Percentiles rank a stretch among this genome's conserved stretches.
Evolutionary conservation across 2,113 vertebrate genomes (phyloP).

Genomic region (Gymnogyps californianus): DNA sequence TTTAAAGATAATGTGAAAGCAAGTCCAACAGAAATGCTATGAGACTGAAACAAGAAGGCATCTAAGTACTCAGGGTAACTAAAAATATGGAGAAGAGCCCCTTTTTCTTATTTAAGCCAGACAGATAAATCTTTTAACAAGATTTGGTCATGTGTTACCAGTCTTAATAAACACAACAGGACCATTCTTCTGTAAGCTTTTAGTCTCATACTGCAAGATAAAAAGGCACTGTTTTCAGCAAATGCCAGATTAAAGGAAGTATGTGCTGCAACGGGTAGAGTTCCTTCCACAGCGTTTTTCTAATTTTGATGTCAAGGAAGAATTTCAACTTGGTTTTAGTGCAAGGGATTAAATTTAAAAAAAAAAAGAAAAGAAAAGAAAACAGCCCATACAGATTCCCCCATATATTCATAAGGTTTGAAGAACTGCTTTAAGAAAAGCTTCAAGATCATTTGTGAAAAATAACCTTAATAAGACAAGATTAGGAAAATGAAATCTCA

Average conservation of each 20-base stretch:
- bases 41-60: background rate
- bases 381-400: background rate
- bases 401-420: background rate
- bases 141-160: conserved; percentile 58
- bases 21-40: background rate
- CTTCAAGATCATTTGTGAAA: background rate
- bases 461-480: background rate
- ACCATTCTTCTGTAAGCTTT: conserved; percentile 57
- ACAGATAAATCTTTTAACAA: conserved; percentile 65
- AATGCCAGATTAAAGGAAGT: conserved; percentile 52
- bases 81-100: background rate
- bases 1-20: conserved; percentile 49
- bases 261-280: background rate
- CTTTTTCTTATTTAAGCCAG: conserved; percentile 21
- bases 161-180: conserved; percentile 57
- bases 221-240: conserved; percentile 55
- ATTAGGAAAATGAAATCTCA: background rate
- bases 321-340: background rate
- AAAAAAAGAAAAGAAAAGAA: too few relatives aligned
- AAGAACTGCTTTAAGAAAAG: background rate
- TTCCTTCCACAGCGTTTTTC: background rate
- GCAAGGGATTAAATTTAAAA: background rate
- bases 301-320: conserved; percentile 5
- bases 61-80: background rate
- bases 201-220: conserved; percentile 35